Conservation (phyloP, 2,113 vertebrate species). For the Chionomys nivalis region DNA sequence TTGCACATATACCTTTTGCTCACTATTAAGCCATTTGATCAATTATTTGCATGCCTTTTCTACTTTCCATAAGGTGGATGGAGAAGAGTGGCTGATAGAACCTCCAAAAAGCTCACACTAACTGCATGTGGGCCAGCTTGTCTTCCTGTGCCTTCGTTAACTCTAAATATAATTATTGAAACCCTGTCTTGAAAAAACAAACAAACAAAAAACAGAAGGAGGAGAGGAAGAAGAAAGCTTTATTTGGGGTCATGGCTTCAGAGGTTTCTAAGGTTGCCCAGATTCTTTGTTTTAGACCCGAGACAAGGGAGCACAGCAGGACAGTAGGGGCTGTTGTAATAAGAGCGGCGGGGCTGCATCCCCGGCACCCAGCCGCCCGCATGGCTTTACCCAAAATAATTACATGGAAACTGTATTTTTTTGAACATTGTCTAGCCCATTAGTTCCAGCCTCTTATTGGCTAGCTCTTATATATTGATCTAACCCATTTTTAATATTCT, state of each 20-base stretch:
- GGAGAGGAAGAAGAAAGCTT: neutral
- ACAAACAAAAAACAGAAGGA: too few relatives aligned
- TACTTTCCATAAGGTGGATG: neutral
- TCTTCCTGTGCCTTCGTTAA: neutral
- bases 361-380: too few relatives aligned
- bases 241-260: neutral
- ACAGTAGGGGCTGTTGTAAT: too few relatives aligned
- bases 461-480: too few relatives aligned
- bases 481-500: too few relatives aligned
- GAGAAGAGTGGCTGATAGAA: neutral
- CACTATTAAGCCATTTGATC: slow-evolving; percentile 4
- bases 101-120: neutral
- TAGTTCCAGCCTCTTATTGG: too few relatives aligned
- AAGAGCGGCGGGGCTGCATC: too few relatives aligned
- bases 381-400: too few relatives aligned
- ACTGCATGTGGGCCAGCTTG: neutral
- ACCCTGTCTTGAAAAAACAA: too few relatives aligned
- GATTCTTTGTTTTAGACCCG: neutral
- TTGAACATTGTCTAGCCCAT: too few relatives aligned
- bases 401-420: too few relatives aligned
- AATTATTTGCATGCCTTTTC: neutral
- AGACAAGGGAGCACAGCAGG: neutral
- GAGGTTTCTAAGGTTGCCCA: neutral
- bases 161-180: neutral
- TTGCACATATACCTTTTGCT: slow-evolving; percentile 3